Evolutionary conservation across 2,797 vertebrate species (phyloP).

Genomic region (Peromyscus aztecus): DNA sequence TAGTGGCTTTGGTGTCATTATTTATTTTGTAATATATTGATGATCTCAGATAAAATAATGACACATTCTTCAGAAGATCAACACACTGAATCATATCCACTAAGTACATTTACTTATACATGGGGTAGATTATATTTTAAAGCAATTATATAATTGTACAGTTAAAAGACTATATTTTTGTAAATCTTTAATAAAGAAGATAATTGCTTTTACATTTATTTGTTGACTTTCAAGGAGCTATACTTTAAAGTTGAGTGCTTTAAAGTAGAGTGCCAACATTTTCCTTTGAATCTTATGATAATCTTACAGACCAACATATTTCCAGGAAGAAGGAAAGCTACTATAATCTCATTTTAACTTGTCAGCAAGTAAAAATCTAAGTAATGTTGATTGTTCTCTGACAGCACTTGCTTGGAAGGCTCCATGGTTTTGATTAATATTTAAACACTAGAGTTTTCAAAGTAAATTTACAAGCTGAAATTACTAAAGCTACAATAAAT

Average conservation of each 20-base stretch:
- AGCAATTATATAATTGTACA: not conserved
- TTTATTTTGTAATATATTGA: not conserved
- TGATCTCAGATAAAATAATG: not conserved
- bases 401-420: conserved; percentile 68
- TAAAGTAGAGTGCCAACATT: conserved; percentile 35
- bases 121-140: not conserved
- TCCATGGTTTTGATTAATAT: conserved; percentile 75
- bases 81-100: not conserved
- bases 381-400: conserved; percentile 78
- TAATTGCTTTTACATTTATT: conserved; percentile 47
- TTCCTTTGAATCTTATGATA: conserved; percentile 29
- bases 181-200: conserved; percentile 47
- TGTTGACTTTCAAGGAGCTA: conserved; percentile 13
- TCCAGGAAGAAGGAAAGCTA: conserved; percentile 46
- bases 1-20: not conserved
- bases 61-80: not conserved
- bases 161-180: not conserved
- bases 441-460: conserved; percentile 76
- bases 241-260: conserved; percentile 43
- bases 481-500: conserved; percentile 75
- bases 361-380: conserved; percentile 72
- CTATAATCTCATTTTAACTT: conserved; percentile 70
- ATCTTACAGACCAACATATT: conserved; percentile 13
- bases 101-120: conserved; percentile 20
- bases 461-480: conserved; percentile 76